Conservation (phyloP, 2,888 invertebrate species). For the Ditula angustiorana region DNA sequence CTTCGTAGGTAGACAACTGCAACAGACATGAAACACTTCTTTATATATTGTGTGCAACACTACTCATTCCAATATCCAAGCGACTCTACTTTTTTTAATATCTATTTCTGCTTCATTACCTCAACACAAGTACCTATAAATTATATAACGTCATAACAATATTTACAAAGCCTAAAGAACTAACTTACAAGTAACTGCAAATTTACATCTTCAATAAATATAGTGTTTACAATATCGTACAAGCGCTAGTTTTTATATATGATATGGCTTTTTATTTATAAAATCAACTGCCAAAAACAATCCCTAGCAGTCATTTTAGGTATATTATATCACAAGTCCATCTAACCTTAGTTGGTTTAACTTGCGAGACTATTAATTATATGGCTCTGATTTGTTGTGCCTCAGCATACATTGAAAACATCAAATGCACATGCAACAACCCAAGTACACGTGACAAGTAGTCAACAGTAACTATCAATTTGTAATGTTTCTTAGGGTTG, state of each 20-base stretch:
- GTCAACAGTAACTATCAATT: not conserved
- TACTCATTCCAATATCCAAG: conserved; percentile 74
- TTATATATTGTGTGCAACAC: conserved; percentile 70
- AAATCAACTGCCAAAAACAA: conserved; percentile 73
- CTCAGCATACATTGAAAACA: conserved; percentile 30
- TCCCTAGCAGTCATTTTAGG: conserved; percentile 67
- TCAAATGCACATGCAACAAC: conserved; percentile 32
- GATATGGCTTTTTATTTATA: conserved; percentile 81
- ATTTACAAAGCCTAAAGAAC: conserved; percentile 84
- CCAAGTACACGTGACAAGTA: conserved; percentile 4
- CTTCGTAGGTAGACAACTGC: conserved; percentile 60
- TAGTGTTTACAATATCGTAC: conserved; percentile 83
- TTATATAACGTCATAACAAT: conserved; percentile 86
- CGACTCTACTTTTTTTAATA: conserved; percentile 75
- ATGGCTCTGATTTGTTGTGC: conserved; percentile 29
- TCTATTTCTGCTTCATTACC: conserved; percentile 70
- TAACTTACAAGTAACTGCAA: conserved; percentile 83
- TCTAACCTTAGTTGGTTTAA: conserved; percentile 41
- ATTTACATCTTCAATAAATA: conserved; percentile 83
- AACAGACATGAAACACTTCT: conserved; percentile 69
- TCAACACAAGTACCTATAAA: conserved; percentile 81
- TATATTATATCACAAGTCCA: conserved; percentile 44
- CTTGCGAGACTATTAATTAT: conserved; percentile 37
- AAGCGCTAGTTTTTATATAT: conserved; percentile 81
- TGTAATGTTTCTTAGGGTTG: conserved; percentile 17